Evolutionary conservation across 2,888 invertebrate genomes (phyloP), one percentile per base, ranked within the genome.

Genomic region (Eupeodes latifasciatus): DNA sequence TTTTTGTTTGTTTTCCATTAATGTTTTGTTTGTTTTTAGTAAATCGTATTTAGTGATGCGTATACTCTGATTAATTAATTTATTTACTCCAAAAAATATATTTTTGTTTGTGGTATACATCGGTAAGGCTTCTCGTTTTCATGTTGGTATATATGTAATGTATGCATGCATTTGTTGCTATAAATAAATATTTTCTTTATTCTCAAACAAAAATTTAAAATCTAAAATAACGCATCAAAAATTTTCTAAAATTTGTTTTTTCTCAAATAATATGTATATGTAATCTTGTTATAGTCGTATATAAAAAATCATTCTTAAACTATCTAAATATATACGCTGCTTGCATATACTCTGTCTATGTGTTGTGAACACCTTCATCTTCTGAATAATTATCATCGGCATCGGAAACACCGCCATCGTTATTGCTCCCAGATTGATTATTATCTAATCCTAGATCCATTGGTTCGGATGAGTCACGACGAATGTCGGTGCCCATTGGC

Each of bases 121-220:
- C 91, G 91, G 91, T 93, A 93, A 93, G 93, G 93, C 93, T 93
- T 92, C 92, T 91, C 91, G 92, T 92, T 93, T 91, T 85, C 80
- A 83, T 75, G 75, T 87, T 75, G 66, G 82, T 80, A 88, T 84
- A 81, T 62, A 12, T 62, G 49, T 61, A 40, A 76, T 86, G 81
- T 78, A 64, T 59, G 59, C 14, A 59, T 59, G 27, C 11, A 57
- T 57, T 82, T 67, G 81, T 83, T 72, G 55, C 75, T 82, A 85
- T 79, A 87, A 89, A 79, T 78, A 77, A 71, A 82, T 85, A 78
- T 72, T 62, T 75, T 40, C 67, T 64, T 27, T 27, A 27, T 27
- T 27, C 2, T 81, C 16, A 64, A 59, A 79, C 27, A 79, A 79
- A 67, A 75, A 79, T 3, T 62, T 47, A 47, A 57, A 81, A 66